Base-by-base conservation (phyloP, 2,113 vertebrate species). In the Cyrtonyx montezumae region DNA sequence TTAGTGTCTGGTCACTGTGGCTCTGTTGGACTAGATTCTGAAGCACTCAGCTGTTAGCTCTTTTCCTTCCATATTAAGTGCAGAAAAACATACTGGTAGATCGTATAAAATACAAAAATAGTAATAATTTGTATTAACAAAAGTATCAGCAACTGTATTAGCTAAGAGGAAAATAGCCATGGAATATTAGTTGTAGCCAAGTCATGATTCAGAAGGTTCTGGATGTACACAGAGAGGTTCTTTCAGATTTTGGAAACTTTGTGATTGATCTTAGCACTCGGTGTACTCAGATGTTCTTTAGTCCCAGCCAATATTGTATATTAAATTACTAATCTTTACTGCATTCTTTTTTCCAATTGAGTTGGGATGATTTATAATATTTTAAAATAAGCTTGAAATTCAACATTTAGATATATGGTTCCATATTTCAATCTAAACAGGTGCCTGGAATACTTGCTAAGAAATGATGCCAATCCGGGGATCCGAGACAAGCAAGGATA, bases 401-500 rank as follows among this genome's bases (percentile, higher is more conserved):
- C 86, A 79, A 18, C 66, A 71, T 87, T 96, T 94, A 77, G 87
- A 61, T 83, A 68, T 48, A 67, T 88, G 78, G 70, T 91, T 96
- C 67, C 34, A 5, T 94, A 79, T 89, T 95, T 97, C 75, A 88
- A 65, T 97, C 68, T 97, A 51, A 93, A 75, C 87, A 99, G 99
- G 98, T 99, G 99, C 98, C 98, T 99, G 98, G 99, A 99, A 98
- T 99, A 99, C 95, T 98, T 99, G 97, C 85, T 99, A 95, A 98
- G 99, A 95, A 99, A 99, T 26, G 99, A 99, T 96, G 99, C 99
- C 92, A 99, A 99, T 97, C 99, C 99, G 32, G 99, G 98, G 94
- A 99, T 99, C 97, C 98, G 99, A 63, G 99, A 99, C 96, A 99
- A 99, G 93, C 99, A 99, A 97, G 99, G 99, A 91, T 99, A 99